Base-by-base conservation (phyloP, 35 echinoderm and acorn worm species). In the Apostichopus parvimensis region DNA sequence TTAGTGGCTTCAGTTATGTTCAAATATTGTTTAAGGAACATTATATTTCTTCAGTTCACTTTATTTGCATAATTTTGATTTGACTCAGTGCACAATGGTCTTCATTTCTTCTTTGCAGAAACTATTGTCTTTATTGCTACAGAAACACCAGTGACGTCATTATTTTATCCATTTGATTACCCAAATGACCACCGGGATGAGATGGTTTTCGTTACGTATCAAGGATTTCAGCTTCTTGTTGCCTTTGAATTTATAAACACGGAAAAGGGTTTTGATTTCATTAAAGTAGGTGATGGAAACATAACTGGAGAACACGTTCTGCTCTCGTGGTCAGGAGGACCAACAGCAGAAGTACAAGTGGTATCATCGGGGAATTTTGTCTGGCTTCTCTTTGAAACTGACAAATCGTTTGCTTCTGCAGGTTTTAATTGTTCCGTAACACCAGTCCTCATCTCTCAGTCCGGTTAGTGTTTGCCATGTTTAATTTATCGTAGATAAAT, bases 291-390 rank as follows among this genome's bases (percentile, higher is more conserved):
- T 12, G 12, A 82, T 18, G 80, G 80, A 4, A 82, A 82, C 5
- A 82, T 56, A n/a, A 82, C 15, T 56, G 52, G 56, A 6, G 53
- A 82, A 21, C 80, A 82, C 13, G 45, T 55, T 13, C 20, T 82
- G 52, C 53, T 82, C 20, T 56, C 34, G 17, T 82, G 80, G 80
- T 82, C 80, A 56, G 80, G 80, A 82, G 80, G 80, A 22, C 80
- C 80, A 56, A 55, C 18, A 12, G 56, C 54, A 7, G 5, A 54
- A n/a, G 17, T 57, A 17, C 15, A 82, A 21, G 80, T 82, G 15
- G 6, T 82, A 28, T 82, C 80, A 54, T n/a, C 80, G 15, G 80
- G 53, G 18, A 82, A 82, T 57, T n/a, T 55, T 14, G 15, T 57
- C 52, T 82, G 80, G 80, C 56, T 82, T 20, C 5, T 57, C 53